Percentiles rank a stretch among this genome's conserved stretches.
These are phyloP conservation scores for Conus canariensis DNA, from an alignment of 2,888 invertebrate species.

Conservation along the genomic window DNA sequence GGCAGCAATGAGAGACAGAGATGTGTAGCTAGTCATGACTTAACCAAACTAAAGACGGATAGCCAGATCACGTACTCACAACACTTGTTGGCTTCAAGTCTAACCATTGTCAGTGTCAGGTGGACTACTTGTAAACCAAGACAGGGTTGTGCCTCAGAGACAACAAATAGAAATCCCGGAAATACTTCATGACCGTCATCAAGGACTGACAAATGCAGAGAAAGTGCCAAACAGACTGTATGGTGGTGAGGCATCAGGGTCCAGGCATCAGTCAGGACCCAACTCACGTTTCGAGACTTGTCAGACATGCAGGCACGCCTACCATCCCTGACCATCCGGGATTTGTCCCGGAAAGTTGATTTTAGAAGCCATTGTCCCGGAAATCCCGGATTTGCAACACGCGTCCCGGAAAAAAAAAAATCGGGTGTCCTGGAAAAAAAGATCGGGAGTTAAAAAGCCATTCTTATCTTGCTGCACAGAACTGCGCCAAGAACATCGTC, in stretches of 20 bases:
- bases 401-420: no score
- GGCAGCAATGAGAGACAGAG: neutral
- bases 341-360: no score
- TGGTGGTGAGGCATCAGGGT: neutral
- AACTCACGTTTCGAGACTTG: neutral
- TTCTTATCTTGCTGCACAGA: no score
- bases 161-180: neutral
- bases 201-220: neutral
- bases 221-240: neutral
- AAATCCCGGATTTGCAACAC: no score
- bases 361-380: no score
- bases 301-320: no score
- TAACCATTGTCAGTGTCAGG: neutral
- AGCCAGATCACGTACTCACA: neutral
- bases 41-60: neutral
- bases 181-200: neutral
- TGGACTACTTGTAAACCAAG: neutral
- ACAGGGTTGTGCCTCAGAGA: neutral
- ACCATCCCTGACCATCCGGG: no score
- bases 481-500: no score
- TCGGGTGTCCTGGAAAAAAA: no score
- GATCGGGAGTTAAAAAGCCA: no score
- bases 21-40: neutral
- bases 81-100: neutral
- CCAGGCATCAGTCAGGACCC: neutral